Conservation (phyloP, 2,888 invertebrate species). For the Geotrupes spiniger region DNA sequence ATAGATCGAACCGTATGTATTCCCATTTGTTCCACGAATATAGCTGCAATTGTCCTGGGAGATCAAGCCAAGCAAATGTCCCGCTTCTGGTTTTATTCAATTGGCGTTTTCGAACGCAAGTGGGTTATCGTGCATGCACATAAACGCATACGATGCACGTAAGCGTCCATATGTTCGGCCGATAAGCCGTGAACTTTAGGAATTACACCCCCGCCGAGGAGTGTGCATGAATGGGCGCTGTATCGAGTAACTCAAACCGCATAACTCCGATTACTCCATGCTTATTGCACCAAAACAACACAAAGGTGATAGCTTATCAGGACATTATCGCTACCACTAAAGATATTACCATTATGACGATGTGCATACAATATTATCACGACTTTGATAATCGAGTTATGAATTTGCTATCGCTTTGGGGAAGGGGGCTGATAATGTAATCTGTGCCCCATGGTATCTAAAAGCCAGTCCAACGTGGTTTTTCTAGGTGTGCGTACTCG, state of each 20-base stretch:
- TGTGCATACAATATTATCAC: slow-evolving; percentile 47
- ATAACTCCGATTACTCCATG: slow-evolving; percentile 31
- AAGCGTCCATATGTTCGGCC: no score
- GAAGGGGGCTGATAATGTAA: slow-evolving; percentile 45
- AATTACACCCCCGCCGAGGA: slow-evolving; percentile 26
- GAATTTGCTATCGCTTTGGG: slow-evolving; percentile 44
- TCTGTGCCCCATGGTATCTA: slow-evolving; percentile 39
- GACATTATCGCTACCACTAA: slow-evolving; percentile 38
- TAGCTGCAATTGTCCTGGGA: no score
- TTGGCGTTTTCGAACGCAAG: no score
- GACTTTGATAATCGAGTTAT: slow-evolving; percentile 45
- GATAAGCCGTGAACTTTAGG: slow-evolving; percentile 4
- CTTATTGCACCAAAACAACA: slow-evolving; percentile 42
- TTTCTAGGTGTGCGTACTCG: slow-evolving; percentile 36
- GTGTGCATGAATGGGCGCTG: slow-evolving; percentile 35
- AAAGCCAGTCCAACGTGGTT: slow-evolving; percentile 37
- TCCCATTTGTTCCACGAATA: no score
- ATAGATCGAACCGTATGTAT: no score
- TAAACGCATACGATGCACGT: no score
- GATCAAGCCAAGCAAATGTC: no score
- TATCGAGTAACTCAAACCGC: slow-evolving; percentile 30
- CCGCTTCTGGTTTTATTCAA: no score
- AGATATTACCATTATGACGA: slow-evolving; percentile 44
- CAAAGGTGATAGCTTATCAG: slow-evolving; percentile 45
- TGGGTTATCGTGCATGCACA: no score